Evolutionary conservation across 2,888 invertebrate species (phyloP), one percentile per base, ranked within the genome.

Genomic region (Parnassius glacialis): DNA sequence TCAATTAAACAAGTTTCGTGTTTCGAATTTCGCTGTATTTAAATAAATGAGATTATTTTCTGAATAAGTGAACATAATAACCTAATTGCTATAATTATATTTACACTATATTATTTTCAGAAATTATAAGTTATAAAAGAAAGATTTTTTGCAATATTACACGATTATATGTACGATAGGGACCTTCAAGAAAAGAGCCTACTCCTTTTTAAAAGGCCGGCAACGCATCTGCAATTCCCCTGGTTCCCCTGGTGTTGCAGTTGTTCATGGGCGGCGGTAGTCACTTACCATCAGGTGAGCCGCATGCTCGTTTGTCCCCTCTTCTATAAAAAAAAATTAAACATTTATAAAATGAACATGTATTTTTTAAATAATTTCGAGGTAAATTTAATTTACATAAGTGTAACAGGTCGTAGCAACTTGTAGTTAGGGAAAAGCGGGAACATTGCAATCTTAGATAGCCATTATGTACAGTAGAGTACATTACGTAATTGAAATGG

Each of bases 401-500:
- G 58, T 45, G 25, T 9, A 58, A 20, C n/a, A 48, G 53, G 16
- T 42, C 20, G 43, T 20, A 9, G 42, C 53, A 41, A 59, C 48
- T 54, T 48, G 59, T 16, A 50, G 41, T 42, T 42, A 10, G 59
- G 47, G 47, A 53, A 59, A 59, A 48, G 42, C 47, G 44, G 51
- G 42, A 50, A 45, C 44, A 9, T 57, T 10, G 50, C 20, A 41
- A 48, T 20, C 53, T 59, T 42, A n/a, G 42, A 9, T 43, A n/a
- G 41, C 20, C 48, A 41, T 41, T 56, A 10, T n/a, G n/a, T n/a
- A n/a, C n/a, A n/a, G n/a, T 43, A 55, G 54, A 50, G 60, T 50
- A 48, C 43, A 48, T 55, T 55, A 60, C 54, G 54, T 50, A 60
- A 60, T 60, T 60, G 54, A 60, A 60, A 55, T 54, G 43, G 43